These are phyloP conservation scores for Dipodomys merriami DNA, from an alignment of 2,113 vertebrate species.

Conservation along the genomic window DNA sequence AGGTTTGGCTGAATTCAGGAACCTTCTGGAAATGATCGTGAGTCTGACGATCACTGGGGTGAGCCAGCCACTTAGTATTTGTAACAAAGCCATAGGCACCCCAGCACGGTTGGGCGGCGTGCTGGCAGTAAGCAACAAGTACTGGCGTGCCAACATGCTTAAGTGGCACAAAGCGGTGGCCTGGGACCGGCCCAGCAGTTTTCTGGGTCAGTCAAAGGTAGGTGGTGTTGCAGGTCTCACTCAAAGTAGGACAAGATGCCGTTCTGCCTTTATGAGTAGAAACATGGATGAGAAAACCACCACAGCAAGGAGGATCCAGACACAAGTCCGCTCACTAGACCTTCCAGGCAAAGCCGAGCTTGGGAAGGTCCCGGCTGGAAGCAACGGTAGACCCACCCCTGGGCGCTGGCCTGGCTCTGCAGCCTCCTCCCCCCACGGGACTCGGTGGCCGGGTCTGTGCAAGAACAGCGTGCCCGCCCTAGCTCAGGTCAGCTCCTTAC, in stretches of 20 bases:
- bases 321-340: neutral
- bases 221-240: neutral
- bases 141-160: fast-evolving
- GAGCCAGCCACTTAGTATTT: neutral
- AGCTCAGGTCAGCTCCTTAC: neutral
- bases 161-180: fast-evolving
- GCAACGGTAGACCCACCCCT: neutral
- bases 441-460: neutral
- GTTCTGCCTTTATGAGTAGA: neutral
- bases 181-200: neutral
- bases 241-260: neutral
- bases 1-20: constrained; percentile 2
- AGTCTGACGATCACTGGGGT: neutral
- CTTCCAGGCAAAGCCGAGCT: neutral
- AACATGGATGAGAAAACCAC: neutral
- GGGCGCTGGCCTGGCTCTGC: neutral
- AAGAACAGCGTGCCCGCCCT: neutral
- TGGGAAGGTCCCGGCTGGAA: neutral
- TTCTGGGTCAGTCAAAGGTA: neutral
- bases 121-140: neutral
- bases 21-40: neutral
- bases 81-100: neutral
- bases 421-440: neutral
- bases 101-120: neutral
- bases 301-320: neutral